Evolutionary conservation across 2,113 vertebrate genomes (phyloP), one percentile per base, ranked within the genome.

Genomic region (Nothoprocta perdicaria): DNA sequence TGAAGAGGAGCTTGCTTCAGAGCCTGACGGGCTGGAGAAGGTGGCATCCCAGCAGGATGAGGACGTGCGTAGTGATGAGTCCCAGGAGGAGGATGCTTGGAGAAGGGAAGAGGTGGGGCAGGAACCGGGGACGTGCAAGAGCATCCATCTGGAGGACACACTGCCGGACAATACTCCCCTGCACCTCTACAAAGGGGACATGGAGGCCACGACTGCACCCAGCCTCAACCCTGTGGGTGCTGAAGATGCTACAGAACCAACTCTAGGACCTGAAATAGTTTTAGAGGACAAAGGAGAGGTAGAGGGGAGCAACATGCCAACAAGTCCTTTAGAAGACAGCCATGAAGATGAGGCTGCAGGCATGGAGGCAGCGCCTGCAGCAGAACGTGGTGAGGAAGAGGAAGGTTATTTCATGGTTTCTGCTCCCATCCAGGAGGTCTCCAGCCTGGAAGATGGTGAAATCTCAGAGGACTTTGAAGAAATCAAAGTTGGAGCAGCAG

Each of bases 81-180:
- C 2, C 26, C 50, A 0, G 1, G 85, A 65, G 35, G 84, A 77
- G 45, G 69, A 43, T 2, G 45, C 17, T 3, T 53, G 65, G 22
- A 55, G 27, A 5, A 45, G 5, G 8, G 66, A 82, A 33, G 91
- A 88, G 23, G 68, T 69, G 1, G 95, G 94, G 45, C 33, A 23
- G 2, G 77, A 84, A 1, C 1, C 1, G 0, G 88, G 67, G 62
- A 50, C 1, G 0, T 50, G 81, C 69, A 72, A 67, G 26, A 74
- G 29, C 6, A 41, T 93, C 43, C 93, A 94, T 31, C 90, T 98
- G 43, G 97, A 97, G 82, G 97, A 98, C 53, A 97, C 96, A 0
- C 94, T 98, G 52, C 97, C 97, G 0, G 97, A 97, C 52, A 95
- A 92, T 79, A 97, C 96, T 0, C 95, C 97, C 18, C 13, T 97